Evolutionary conservation across 2,113 vertebrate species (phyloP).

Genomic region (Chaetops frenatus): DNA sequence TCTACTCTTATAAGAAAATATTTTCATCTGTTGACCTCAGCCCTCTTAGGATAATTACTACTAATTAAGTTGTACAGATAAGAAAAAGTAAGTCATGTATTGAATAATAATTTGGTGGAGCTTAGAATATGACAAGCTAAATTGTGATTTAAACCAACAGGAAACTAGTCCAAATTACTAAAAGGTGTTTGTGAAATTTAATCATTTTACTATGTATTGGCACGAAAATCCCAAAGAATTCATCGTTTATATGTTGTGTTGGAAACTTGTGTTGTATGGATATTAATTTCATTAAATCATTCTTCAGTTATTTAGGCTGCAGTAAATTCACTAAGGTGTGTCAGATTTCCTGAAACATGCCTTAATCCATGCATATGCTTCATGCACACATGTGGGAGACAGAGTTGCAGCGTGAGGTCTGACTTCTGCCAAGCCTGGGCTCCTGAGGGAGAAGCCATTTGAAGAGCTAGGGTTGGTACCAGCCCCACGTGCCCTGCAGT

Average conservation of each 20-base stretch:
- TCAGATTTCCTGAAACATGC: neutral
- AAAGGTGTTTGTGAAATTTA: neutral
- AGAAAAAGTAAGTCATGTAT: neutral
- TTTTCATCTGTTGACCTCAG: neutral
- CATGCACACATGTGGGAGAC: neutral
- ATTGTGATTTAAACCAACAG: neutral
- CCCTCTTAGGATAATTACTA: neutral
- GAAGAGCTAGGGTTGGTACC: neutral
- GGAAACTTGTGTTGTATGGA: neutral
- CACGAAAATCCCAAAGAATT: neutral
- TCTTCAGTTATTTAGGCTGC: neutral
- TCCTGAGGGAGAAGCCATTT: neutral
- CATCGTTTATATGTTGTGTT: neutral
- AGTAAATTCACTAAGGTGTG: neutral
- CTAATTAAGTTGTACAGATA: neutral
- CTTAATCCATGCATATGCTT: neutral
- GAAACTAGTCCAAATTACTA: neutral
- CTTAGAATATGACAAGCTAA: neutral
- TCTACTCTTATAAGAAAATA: neutral
- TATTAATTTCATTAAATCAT: neutral
- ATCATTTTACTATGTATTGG: neutral
- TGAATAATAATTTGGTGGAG: neutral
- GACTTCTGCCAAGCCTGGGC: neutral
- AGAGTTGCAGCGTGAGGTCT: neutral
- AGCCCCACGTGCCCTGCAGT: fast-evolving